Evolutionary conservation across 2,797 vertebrate species (phyloP).

Genomic region (Karalla daura): DNA sequence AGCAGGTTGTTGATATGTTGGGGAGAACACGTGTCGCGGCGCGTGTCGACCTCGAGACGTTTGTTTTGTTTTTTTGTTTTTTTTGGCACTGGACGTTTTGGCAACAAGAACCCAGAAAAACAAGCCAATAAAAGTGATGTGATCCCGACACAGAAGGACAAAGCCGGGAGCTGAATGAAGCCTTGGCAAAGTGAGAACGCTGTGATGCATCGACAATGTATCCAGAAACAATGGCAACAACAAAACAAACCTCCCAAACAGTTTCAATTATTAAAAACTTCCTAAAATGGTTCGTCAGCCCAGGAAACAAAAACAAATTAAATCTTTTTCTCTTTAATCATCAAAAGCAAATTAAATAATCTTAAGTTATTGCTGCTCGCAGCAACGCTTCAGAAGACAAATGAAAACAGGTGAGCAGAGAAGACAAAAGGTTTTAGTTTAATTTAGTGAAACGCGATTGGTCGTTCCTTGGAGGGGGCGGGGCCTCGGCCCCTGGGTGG

Average conservation of each 20-base stretch:
- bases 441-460: constrained; percentile 85
- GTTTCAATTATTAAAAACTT: constrained; percentile 69
- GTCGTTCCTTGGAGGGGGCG: constrained; percentile 49
- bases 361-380: constrained; percentile 92
- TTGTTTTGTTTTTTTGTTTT: no score
- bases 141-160: constrained; percentile 58
- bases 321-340: constrained; percentile 74
- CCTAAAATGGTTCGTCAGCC: constrained; percentile 70
- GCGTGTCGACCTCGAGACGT: no score
- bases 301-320: constrained; percentile 58
- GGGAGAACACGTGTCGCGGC: no score
- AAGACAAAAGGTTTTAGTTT: constrained; percentile 80
- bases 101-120: constrained; percentile 19
- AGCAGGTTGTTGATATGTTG: constrained; percentile 34
- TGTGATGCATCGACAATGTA: constrained; percentile 13
- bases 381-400: constrained; percentile 88
- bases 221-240: constrained; percentile 59
- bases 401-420: constrained; percentile 87
- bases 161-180: constrained; percentile 26
- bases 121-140: constrained; percentile 5
- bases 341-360: constrained; percentile 92
- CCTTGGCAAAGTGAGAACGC: constrained; percentile 20
- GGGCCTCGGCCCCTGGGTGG: constrained; percentile 29
- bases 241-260: constrained; percentile 65
- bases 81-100: constrained; percentile 53